phyloP scores from a whole-genome alignment of 30 jellyfish, hydroid and myxozoan genomes.

The Pseudorhiza aurosa region DNA sequence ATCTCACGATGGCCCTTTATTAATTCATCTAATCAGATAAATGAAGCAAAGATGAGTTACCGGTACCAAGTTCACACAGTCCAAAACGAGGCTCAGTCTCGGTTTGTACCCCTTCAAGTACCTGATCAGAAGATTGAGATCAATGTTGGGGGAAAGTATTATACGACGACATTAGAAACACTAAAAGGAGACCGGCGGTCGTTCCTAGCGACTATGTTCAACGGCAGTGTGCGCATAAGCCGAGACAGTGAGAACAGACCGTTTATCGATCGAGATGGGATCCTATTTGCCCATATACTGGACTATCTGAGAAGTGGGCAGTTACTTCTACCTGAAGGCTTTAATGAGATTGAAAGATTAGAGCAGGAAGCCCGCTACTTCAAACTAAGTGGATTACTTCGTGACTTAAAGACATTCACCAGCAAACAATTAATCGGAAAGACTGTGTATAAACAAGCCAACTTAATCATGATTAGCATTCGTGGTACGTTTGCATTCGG shows the following conservation, averaged over 20 bases:
- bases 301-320: slow-evolving; percentile 58
- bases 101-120: background rate
- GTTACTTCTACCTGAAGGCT: slow-evolving; percentile 42
- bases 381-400: slow-evolving; percentile 34
- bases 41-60: too few relatives aligned
- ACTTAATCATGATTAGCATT: slow-evolving; percentile 13
- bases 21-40: too few relatives aligned
- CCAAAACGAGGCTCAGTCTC: too few relatives aligned
- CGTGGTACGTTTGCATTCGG: slow-evolving; percentile 56
- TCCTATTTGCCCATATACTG: slow-evolving; percentile 34
- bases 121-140: slow-evolving; percentile 9
- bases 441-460: background rate
- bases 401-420: slow-evolving; percentile 9
- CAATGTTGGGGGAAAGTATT: slow-evolving; percentile 61
- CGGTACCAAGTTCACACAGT: background rate
- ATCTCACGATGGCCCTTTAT: too few relatives aligned
- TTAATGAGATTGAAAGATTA: slow-evolving; percentile 47
- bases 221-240: slow-evolving; percentile 48
- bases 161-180: slow-evolving; percentile 36
- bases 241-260: slow-evolving; percentile 36
- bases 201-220: slow-evolving; percentile 54
- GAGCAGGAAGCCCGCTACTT: slow-evolving; percentile 56
- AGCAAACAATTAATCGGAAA: background rate
- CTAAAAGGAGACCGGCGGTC: slow-evolving; percentile 43
- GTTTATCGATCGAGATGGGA: slow-evolving; percentile 60